Conservation (phyloP, 2,888 invertebrate species). For the Lucinisca nassula region DNA sequence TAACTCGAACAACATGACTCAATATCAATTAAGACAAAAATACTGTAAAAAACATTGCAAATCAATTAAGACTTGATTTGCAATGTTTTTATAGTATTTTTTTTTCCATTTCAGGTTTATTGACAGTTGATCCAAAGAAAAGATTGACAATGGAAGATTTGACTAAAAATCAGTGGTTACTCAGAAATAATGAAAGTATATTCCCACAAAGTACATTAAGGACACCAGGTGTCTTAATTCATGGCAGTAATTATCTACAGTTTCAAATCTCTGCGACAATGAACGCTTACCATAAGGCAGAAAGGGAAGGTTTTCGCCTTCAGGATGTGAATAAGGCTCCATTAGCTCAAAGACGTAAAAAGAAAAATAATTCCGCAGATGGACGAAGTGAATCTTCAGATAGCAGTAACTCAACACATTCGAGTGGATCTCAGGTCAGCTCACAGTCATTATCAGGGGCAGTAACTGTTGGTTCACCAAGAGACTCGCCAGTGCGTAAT, state of each 20-base stretch:
- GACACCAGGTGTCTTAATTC: conserved; percentile 90
- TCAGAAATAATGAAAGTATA: conserved; percentile 83
- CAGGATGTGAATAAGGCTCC: conserved; percentile 92
- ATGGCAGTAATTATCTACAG: conserved; percentile 89
- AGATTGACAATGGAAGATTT: conserved; percentile 92
- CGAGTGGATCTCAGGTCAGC: conserved; percentile 71
- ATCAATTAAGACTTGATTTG: too few relatives aligned
- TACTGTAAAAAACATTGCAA: too few relatives aligned
- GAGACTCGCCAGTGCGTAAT: conserved; percentile 78
- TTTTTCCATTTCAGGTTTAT: conserved; percentile 90
- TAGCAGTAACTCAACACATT: conserved; percentile 75
- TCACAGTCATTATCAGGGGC: conserved; percentile 52
- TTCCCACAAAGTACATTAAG: conserved; percentile 90
- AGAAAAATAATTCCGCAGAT: conserved; percentile 84
- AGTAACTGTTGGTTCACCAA: conserved; percentile 8
- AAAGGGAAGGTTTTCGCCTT: conserved; percentile 92
- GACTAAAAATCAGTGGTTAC: conserved; percentile 92
- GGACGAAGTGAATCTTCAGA: conserved; percentile 84
- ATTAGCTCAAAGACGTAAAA: conserved; percentile 91
- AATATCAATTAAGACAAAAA: too few relatives aligned
- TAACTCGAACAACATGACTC: too few relatives aligned
- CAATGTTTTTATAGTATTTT: too few relatives aligned
- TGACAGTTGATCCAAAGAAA: conserved; percentile 93
- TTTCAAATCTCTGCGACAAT: conserved; percentile 91
- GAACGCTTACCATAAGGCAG: conserved; percentile 92